phyloP scores from a whole-genome alignment of 2,797 vertebrate species.

The Huso huso region DNA sequence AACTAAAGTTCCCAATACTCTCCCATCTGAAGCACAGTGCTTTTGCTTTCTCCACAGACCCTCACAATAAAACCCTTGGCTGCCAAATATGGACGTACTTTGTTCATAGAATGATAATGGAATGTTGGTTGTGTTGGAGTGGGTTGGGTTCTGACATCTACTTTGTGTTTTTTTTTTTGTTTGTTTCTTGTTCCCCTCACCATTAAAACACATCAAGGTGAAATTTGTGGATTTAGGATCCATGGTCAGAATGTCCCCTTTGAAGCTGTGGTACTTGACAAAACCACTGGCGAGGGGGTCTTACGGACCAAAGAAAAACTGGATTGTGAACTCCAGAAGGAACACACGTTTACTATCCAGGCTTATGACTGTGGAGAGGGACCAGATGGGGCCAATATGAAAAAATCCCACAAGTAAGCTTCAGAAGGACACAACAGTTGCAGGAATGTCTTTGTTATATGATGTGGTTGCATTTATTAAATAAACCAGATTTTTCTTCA shows the following conservation, averaged over 20 bases:
- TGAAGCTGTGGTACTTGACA: conserved; percentile 93
- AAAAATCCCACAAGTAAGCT: conserved; percentile 97
- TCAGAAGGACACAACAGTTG: neutral
- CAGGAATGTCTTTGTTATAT: no score
- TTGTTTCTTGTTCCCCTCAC: conserved; percentile 35
- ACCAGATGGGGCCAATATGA: conserved; percentile 77
- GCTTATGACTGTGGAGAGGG: conserved; percentile 94
- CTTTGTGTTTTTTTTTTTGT: conserved; percentile 13
- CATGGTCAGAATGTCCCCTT: conserved; percentile 93
- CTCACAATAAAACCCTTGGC: conserved; percentile 77
- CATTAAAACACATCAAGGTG: conserved; percentile 69
- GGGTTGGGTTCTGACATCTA: neutral
- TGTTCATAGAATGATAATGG: conserved; percentile 18
- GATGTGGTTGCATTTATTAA: neutral
- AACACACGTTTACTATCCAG: conserved; percentile 92
- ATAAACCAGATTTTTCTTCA: neutral
- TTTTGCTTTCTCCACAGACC: conserved; percentile 83
- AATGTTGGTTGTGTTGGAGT: neutral
- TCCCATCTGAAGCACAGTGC: conserved; percentile 70
- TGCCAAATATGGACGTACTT: conserved; percentile 55
- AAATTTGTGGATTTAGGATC: conserved; percentile 97
- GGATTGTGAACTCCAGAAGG: conserved; percentile 95
- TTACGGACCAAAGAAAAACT: conserved; percentile 87
- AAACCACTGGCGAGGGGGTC: conserved; percentile 89
- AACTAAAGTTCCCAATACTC: conserved; percentile 69